Conservation (phyloP, 2,888 invertebrate species). For the Apamea sordens region DNA sequence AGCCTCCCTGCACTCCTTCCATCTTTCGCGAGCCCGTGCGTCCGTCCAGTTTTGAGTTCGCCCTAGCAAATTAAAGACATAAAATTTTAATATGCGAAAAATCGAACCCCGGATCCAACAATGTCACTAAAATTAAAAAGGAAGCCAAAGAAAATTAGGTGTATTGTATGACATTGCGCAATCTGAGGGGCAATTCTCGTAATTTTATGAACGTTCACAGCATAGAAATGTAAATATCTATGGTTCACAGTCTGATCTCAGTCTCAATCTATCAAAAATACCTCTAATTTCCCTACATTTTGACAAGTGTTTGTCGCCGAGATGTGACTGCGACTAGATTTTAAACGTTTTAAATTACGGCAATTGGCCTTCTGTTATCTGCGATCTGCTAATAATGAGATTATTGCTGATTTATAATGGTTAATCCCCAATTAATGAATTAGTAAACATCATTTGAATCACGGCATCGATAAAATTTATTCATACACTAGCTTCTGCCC, state of each 20-base stretch:
- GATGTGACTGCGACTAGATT: too few species aligned
- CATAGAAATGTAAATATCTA: too few species aligned
- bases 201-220: too few species aligned
- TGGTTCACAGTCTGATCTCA: too few species aligned
- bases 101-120: neutral
- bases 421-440: conserved; percentile 27
- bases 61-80: neutral
- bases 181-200: neutral
- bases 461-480: neutral
- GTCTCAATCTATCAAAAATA: too few species aligned
- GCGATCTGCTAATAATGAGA: neutral
- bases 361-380: too few species aligned
- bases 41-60: neutral
- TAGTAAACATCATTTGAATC: neutral
- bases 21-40: too few species aligned
- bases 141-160: neutral
- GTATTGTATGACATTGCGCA: neutral
- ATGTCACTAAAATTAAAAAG: neutral
- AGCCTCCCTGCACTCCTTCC: neutral
- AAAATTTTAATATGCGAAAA: neutral
- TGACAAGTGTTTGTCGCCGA: too few species aligned
- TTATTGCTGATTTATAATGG: neutral
- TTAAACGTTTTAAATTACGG: too few species aligned
- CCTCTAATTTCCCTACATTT: too few species aligned
- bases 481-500: too few species aligned